phyloP scores from a whole-genome alignment of 2,113 vertebrate species.

The Pipra filicauda region DNA sequence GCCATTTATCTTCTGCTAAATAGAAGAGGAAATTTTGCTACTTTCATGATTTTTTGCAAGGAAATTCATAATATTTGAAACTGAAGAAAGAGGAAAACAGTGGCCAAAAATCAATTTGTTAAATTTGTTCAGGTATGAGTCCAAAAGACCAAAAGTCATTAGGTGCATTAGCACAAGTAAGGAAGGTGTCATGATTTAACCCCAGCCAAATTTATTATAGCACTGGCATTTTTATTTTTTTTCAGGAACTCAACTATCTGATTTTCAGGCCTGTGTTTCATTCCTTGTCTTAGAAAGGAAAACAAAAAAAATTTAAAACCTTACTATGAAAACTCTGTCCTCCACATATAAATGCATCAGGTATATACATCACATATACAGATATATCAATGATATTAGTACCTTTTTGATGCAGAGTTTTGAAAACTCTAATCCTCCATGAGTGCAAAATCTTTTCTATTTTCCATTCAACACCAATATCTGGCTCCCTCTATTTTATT shows the following conservation, averaged over 20 bases:
- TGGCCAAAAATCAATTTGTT: background rate
- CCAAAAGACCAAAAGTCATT: background rate
- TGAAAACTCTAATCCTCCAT: background rate
- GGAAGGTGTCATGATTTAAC: background rate
- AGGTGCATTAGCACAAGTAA: background rate
- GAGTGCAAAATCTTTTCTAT: background rate
- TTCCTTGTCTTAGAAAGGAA: background rate
- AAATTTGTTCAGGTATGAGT: background rate
- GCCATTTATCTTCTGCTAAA: background rate
- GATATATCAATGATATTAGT: rapidly evolving
- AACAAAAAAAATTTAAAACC: background rate
- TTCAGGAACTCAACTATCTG: background rate
- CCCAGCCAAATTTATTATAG: background rate
- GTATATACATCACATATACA: background rate
- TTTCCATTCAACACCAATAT: background rate
- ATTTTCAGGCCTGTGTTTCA: background rate
- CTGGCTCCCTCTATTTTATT: background rate
- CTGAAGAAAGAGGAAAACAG: background rate
- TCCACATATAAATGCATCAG: background rate
- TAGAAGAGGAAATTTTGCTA: background rate
- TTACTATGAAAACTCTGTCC: background rate
- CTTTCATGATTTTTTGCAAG: background rate
- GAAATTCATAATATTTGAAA: background rate
- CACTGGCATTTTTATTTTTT: background rate
- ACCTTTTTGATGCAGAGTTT: background rate